Evolutionary conservation across 2,797 vertebrate species (phyloP), one percentile per base, ranked within the genome.

Genomic region (Smutsia temminckii): DNA sequence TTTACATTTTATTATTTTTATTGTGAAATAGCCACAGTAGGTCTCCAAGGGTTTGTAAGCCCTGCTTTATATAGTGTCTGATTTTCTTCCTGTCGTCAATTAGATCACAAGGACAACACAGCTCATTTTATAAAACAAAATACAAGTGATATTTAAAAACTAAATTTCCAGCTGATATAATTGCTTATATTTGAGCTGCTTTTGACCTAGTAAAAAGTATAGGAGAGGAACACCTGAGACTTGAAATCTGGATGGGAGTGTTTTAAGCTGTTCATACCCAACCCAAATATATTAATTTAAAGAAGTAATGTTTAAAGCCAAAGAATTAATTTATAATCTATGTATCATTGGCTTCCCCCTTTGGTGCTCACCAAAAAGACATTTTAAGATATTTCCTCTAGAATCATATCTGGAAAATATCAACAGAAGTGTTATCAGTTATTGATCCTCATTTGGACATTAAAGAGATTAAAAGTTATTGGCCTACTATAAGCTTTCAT

Each of bases 121-220:
- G 63, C 20, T 94, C 64, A 57, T 96, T 63, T 68, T 81, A 78
- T 72, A 93, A 87, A 91, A 91, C 40, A 91, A 95, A 91, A 89
- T 83, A 63, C 42, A 90, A 92, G 40, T 72, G 46, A 75, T 17
- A 89, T 79, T 66, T 46, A 40, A 92, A 80, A 87, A 46, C 17
- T 5, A 71, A 91, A 46, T 89, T 77, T 49, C 32, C 42, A 80
- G 92, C 90, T 29, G 66, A 85, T 55, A 17, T 69, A 68, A 63
- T 1, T 81, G 32, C 29, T 91, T 78, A 77, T 83, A 94, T 71
- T 10, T 71, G 84, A 79, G 34, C 29, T 94, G 69, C n/a, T 96
- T 95, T 57, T 72, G 68, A 55, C 42, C 14, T 87, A 63, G 63
- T 85, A 90, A 90, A 86, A 92, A 57, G 17, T 49, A 74, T 1